phyloP scores from a whole-genome alignment of 2,888 invertebrate genomes.

The Ferrisia virgata region DNA sequence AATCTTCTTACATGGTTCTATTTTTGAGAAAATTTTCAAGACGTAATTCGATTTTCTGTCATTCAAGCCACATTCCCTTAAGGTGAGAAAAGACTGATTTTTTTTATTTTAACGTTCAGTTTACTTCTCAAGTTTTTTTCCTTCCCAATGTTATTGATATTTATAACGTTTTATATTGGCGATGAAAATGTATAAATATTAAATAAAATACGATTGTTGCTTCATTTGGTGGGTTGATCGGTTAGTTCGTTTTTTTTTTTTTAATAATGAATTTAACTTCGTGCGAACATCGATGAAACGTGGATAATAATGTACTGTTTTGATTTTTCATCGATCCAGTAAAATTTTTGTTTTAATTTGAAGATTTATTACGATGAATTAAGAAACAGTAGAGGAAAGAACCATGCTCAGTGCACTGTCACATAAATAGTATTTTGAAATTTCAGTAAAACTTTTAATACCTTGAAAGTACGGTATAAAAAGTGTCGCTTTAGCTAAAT shows the following conservation, averaged over 20 bases:
- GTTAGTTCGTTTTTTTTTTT: too few species aligned
- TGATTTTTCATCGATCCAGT: neutral
- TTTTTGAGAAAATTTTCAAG: neutral
- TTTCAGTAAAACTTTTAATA: neutral
- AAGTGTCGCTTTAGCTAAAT: neutral
- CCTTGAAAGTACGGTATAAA: neutral
- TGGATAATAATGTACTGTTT: neutral
- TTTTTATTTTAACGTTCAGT: neutral
- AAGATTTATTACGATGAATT: neutral
- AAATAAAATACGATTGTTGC: neutral
- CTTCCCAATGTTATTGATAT: neutral
- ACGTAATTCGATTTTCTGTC: conserved; percentile 11
- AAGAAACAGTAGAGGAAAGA: neutral
- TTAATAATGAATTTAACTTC: too few species aligned
- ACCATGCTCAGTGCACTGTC: neutral
- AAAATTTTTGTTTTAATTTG: neutral
- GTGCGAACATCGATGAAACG: too few species aligned
- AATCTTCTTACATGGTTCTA: conserved; percentile 2
- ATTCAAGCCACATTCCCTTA: neutral
- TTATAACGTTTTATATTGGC: neutral
- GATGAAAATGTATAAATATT: neutral
- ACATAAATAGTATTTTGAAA: conserved; percentile 10
- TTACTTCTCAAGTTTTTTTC: neutral
- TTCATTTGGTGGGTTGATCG: neutral
- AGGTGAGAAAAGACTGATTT: neutral